Conservation (phyloP, 1,140 invertebrate species). For the Phocides pigmalion region DNA sequence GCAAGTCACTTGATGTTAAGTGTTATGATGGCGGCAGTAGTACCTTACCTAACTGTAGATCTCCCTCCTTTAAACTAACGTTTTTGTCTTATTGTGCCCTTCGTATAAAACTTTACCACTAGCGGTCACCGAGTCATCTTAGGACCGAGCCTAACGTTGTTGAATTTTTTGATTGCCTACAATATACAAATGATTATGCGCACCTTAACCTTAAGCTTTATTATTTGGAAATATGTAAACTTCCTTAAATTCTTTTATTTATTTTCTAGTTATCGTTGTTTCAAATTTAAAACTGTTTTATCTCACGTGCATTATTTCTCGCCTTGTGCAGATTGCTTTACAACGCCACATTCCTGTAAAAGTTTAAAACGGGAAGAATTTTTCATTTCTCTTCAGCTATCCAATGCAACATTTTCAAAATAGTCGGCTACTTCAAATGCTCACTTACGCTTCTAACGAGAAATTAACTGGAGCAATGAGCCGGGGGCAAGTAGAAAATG, state of each 20-base stretch:
- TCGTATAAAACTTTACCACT: too few relatives aligned
- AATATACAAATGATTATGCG: too few relatives aligned
- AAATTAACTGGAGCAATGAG: slow-evolving; percentile 43
- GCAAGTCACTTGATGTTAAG: too few relatives aligned
- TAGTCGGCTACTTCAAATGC: slow-evolving; percentile 44
- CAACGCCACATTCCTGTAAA: slow-evolving; percentile 39
- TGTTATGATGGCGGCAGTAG: too few relatives aligned
- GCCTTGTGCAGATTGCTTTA: slow-evolving; percentile 37
- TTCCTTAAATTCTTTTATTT: background rate
- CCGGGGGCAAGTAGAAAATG: slow-evolving; percentile 32
- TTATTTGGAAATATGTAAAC: too few relatives aligned
- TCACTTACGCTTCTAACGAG: slow-evolving; percentile 48
- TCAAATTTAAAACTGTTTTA: background rate
- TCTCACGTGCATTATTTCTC: slow-evolving; percentile 11
- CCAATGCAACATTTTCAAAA: slow-evolving; percentile 52
- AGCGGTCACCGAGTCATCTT: too few relatives aligned
- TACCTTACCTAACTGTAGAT: too few relatives aligned
- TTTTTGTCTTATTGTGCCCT: too few relatives aligned
- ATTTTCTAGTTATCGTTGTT: background rate
- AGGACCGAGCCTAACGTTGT: too few relatives aligned
- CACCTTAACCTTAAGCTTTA: too few relatives aligned
- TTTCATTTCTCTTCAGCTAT: slow-evolving; percentile 50
- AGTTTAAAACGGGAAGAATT: slow-evolving; percentile 45
- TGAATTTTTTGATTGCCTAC: too few relatives aligned
- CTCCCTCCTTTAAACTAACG: too few relatives aligned